A percentile compares a stretch with the other conserved stretches of the same genome.
phyloP scores from a whole-genome alignment of 2,797 vertebrate species.

The Bovichtus variegatus region DNA sequence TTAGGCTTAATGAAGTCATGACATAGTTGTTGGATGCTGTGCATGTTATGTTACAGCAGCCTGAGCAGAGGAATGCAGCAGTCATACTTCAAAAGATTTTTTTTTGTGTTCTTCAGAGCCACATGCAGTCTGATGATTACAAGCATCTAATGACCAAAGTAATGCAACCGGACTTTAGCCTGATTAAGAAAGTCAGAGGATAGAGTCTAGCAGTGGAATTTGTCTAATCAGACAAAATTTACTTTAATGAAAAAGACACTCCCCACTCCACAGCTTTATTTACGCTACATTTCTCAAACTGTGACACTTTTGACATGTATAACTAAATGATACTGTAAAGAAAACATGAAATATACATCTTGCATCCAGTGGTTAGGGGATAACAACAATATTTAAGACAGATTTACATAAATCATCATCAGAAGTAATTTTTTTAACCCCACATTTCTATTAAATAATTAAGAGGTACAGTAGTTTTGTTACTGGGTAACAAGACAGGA shows the following conservation, averaged over 20 bases:
- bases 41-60: background rate
- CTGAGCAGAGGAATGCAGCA: slow-evolving; percentile 2
- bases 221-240: slow-evolving; percentile 62
- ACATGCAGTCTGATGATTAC: slow-evolving; percentile 45
- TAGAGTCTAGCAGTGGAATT: slow-evolving; percentile 44
- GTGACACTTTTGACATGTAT: background rate
- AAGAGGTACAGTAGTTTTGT: background rate
- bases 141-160: slow-evolving; percentile 54
- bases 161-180: slow-evolving; percentile 32
- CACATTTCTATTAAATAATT: background rate
- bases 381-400: too few species aligned
- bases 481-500: background rate
- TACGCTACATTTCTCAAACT: slow-evolving; percentile 25
- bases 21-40: slow-evolving; percentile 5
- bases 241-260: slow-evolving; percentile 56
- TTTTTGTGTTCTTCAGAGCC: slow-evolving; percentile 33
- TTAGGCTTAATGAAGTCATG: slow-evolving; percentile 48
- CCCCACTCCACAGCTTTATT: slow-evolving; percentile 43
- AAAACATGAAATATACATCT: background rate
- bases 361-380: too few species aligned
- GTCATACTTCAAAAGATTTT: slow-evolving; percentile 30
- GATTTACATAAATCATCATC: too few species aligned
- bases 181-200: slow-evolving; percentile 59
- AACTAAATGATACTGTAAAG: background rate
- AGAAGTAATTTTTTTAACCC: too few species aligned